Conservation (phyloP, 2,113 vertebrate genomes). For the Phylloscopus trochilus region DNA sequence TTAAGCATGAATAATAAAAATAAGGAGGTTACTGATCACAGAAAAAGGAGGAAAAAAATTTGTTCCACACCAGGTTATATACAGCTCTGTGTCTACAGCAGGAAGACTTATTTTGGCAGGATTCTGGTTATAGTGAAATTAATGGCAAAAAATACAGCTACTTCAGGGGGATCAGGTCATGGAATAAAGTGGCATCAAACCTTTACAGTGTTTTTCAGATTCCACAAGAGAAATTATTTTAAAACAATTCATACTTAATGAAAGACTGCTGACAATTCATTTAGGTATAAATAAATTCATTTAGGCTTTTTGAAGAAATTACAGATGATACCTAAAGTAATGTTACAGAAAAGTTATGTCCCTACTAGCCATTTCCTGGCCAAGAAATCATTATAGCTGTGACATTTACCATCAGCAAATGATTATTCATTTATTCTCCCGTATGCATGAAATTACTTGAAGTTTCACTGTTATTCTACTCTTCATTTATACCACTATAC, state of each 20-base stretch:
- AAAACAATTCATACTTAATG: not conserved
- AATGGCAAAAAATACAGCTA: not conserved
- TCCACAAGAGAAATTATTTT: not conserved
- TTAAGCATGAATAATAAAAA: not conserved
- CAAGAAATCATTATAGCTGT: not conserved
- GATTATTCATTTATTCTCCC: not conserved
- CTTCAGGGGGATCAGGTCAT: not conserved
- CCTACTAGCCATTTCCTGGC: not conserved
- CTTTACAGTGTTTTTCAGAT: not conserved
- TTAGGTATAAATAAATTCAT: not conserved
- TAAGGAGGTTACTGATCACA: not conserved
- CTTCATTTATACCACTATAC: not conserved
- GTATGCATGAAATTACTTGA: not conserved
- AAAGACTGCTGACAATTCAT: not conserved
- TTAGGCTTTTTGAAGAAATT: not conserved
- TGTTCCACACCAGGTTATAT: not conserved
- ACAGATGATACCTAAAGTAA: not conserved
- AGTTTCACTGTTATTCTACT: not conserved
- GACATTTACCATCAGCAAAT: not conserved
- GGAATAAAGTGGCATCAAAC: not conserved
- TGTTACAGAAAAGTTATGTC: not conserved
- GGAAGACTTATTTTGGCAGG: not conserved
- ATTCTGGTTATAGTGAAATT: not conserved
- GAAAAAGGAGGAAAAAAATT: not conserved
- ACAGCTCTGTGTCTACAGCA: not conserved